phyloP scores from a whole-genome alignment of 1,140 invertebrate genomes.

The Ceratina calcarata region DNA sequence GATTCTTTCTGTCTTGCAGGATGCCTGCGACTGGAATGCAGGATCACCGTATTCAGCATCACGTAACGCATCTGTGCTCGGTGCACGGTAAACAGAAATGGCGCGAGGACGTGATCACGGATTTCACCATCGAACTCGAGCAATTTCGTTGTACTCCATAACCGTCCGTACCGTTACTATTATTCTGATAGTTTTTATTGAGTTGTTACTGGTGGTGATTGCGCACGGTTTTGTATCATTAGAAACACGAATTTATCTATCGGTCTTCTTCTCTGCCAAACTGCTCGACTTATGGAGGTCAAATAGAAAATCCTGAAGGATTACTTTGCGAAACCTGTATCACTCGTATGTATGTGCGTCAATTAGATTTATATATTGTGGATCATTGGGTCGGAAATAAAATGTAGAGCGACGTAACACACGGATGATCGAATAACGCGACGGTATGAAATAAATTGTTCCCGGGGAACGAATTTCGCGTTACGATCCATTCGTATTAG shows the following conservation, averaged over 20 bases:
- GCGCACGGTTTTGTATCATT: no score
- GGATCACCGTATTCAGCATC: slow-evolving; percentile 70
- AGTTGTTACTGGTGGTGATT: no score
- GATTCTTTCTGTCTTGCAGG: slow-evolving; percentile 60
- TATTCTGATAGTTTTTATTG: no score
- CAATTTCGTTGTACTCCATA: background rate
- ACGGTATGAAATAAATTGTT: slow-evolving; percentile 40
- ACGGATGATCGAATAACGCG: background rate
- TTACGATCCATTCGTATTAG: slow-evolving; percentile 36
- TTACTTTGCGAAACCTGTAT: background rate
- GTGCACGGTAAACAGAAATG: slow-evolving; percentile 66
- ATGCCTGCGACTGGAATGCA: slow-evolving; percentile 68
- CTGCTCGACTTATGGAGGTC: background rate
- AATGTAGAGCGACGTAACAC: background rate
- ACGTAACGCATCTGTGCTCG: slow-evolving; percentile 52
- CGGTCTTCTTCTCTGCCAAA: no score
- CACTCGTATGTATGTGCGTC: background rate
- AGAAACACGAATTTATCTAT: background rate
- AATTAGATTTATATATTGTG: slow-evolving; percentile 19
- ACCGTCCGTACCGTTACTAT: background rate
- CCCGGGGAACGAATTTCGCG: slow-evolving; percentile 28
- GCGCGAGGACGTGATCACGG: slow-evolving; percentile 49
- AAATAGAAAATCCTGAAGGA: background rate
- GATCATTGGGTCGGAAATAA: slow-evolving; percentile 9
- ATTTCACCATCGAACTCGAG: background rate